Base-by-base conservation (phyloP, 2,888 invertebrate species). In the Nyleta sp. region DNA sequence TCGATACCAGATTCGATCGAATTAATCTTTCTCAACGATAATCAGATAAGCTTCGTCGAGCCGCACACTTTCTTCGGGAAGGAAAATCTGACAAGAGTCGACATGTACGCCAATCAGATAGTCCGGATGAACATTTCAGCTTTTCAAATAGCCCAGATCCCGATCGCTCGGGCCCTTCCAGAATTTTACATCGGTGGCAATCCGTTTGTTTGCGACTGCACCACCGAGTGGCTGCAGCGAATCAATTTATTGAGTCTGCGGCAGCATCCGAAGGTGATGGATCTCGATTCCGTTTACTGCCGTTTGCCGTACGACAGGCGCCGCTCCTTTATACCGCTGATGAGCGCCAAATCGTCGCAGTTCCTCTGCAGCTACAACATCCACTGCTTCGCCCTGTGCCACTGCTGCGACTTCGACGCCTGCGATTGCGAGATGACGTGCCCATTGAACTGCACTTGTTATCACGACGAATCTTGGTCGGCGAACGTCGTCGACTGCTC, bases 341-440 rank as follows among this genome's bases (percentile, higher is more conserved):
- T 96, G 20, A 96, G 97, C 87, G 97, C 96, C 31, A 95, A 96
- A 89, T 95, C 96, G 0, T 95, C 96, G 60, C 96, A 97, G 91
- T 98, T 98, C 91, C 93, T 98, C 85, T 98, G 98, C 92, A 95
- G 95, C 79, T 98, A 98, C 91, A 95, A 95, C 91, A 95, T 96
- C 40, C 97, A 98, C 91, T 98, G 98, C 92, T 98, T 97, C 91
- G 96, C 98, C 11, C 93, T 97, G 80, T 98, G 98, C 89, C 97
- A 97, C 89, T 98, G 98, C 92, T 98, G 98, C 91, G 97, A 98
- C 91, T 98, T 97, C 91, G 98, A 97, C 91, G 97, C 97, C 60
- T 98, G 98, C 92, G 98, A 98, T 92, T 98, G 98, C 92, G 97
- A 98, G 92, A 98, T 98, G 96, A 97, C 96, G 82, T 98, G 98